Percentiles rank a stretch among this genome's conserved stretches.
phyloP scores from a whole-genome alignment of 2,888 invertebrate species.

The Acanthoscelides obtectus region DNA sequence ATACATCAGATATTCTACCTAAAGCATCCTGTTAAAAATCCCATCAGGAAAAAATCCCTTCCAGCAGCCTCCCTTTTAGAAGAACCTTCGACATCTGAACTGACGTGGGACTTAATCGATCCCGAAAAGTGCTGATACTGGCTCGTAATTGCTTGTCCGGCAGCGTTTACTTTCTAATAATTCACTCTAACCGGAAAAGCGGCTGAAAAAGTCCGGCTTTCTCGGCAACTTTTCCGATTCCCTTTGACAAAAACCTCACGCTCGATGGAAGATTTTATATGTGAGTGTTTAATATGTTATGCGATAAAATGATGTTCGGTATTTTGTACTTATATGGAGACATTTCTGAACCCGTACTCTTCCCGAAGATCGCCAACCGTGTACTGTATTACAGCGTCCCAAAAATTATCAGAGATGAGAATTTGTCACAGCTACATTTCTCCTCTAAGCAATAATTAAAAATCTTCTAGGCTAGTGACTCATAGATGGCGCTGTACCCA shows the following conservation, averaged over 20 bases:
- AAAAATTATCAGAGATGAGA: too few relatives aligned
- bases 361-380: too few relatives aligned
- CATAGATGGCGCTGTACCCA: too few relatives aligned
- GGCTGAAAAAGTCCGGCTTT: not conserved
- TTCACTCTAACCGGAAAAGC: slow-evolving; percentile 29
- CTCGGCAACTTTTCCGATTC: not conserved
- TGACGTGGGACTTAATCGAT: slow-evolving; percentile 34
- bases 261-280: not conserved
- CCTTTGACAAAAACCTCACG: not conserved
- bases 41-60: not conserved
- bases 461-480: too few relatives aligned
- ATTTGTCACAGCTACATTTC: too few relatives aligned
- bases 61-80: not conserved
- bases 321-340: too few relatives aligned
- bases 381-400: too few relatives aligned
- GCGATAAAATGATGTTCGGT: not conserved
- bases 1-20: not conserved
- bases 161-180: slow-evolving; percentile 43
- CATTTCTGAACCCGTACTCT: too few relatives aligned
- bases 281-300: not conserved
- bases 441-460: too few relatives aligned
- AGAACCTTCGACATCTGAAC: slow-evolving; percentile 33
- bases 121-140: slow-evolving; percentile 41
- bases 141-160: slow-evolving; percentile 45
- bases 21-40: not conserved